Evolutionary conservation across 1,140 invertebrate species (phyloP).

Genomic region (Drosophila mayri): DNA sequence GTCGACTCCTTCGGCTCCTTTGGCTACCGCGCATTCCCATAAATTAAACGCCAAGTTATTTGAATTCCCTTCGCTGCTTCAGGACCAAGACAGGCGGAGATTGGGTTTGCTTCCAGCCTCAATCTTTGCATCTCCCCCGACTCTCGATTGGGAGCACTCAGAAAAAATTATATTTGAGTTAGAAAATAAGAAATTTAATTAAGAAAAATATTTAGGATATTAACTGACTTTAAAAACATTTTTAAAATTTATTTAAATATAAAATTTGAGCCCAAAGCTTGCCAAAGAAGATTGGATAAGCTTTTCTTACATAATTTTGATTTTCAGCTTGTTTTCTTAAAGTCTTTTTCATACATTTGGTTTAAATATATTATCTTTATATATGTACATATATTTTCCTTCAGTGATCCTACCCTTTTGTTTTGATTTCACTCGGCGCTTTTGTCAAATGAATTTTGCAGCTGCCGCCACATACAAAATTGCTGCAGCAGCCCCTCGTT

Average conservation of each 20-base stretch:
- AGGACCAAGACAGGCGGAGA: slow-evolving; percentile 42
- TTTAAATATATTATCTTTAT: neutral
- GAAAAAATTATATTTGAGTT: neutral
- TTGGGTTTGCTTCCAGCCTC: slow-evolving; percentile 38
- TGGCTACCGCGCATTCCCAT: slow-evolving; percentile 80
- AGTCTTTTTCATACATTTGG: neutral
- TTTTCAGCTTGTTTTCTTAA: neutral
- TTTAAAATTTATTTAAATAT: no score
- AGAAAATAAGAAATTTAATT: no score
- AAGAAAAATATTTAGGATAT: no score
- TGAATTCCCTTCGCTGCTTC: slow-evolving; percentile 63
- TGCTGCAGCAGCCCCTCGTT: slow-evolving; percentile 31
- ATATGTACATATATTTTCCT: neutral
- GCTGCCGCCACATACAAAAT: slow-evolving; percentile 71
- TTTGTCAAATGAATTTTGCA: slow-evolving; percentile 83
- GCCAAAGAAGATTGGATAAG: no score
- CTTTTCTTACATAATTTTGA: no score
- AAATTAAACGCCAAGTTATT: slow-evolving; percentile 84
- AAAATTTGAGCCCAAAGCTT: no score
- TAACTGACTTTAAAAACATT: no score
- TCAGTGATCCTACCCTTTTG: slow-evolving; percentile 26
- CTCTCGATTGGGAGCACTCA: neutral
- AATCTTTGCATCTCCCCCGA: slow-evolving; percentile 44
- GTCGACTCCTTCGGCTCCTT: slow-evolving; percentile 38
- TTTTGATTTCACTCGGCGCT: slow-evolving; percentile 71